phyloP scores from a whole-genome alignment of 2,113 vertebrate species.

The Rhegmatorhina hoffmannsi region DNA sequence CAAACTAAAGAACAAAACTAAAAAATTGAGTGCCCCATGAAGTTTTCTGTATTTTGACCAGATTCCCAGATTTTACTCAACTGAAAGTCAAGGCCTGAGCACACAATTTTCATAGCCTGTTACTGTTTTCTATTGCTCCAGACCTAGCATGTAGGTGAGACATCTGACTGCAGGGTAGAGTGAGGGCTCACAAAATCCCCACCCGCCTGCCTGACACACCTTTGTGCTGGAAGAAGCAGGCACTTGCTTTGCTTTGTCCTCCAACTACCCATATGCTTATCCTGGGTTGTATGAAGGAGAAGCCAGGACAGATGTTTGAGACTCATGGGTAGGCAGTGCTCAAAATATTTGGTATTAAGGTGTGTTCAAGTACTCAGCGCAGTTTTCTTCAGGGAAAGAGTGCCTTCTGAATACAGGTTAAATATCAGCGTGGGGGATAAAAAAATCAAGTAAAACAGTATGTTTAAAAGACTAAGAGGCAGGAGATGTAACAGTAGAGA shows the following conservation, averaged over 20 bases:
- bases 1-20: neutral
- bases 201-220: neutral
- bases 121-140: neutral
- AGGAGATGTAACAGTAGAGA: neutral
- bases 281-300: neutral
- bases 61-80: neutral
- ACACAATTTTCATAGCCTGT: neutral
- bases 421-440: neutral
- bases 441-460: neutral
- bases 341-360: neutral
- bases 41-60: neutral
- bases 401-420: neutral
- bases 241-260: neutral
- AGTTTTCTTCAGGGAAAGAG: neutral
- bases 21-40: neutral
- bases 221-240: neutral
- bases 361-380: neutral
- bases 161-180: neutral
- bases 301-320: neutral
- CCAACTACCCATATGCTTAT: neutral
- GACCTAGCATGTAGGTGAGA: neutral
- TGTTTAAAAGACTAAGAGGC: neutral
- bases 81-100: neutral
- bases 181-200: neutral
- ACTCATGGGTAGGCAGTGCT: neutral